Base-by-base conservation (phyloP, 2,113 vertebrate genomes). In the Chionis minor region DNA sequence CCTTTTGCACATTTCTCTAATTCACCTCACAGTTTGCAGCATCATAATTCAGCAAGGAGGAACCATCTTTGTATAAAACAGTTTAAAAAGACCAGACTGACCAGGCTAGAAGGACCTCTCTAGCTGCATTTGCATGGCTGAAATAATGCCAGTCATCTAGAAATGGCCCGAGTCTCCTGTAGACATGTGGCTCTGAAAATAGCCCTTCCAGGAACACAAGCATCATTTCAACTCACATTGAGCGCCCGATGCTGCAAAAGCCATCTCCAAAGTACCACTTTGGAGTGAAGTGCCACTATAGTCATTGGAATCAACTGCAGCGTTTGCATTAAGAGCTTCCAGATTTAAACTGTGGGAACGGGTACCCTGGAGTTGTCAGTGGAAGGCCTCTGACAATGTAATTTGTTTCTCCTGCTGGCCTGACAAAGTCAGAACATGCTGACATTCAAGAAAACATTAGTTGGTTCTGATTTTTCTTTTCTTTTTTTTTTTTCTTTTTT, bases 331-430 rank as follows among this genome's bases (percentile, higher is more conserved):
- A 80, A 82, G 86, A 42, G 42, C 73, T 96, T 92, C 92, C 94
- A 92, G 86, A 90, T 91, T 88, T 89, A 91, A 90, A 80, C 87
- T 94, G 91, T 90, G 89, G 87, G 89, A 94, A 90, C 0, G 7
- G 33, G 80, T 52, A 88, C 40, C 30, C 56, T 81, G 73, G 54
- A 94, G 78, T 10, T 88, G 95, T 82, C 54, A 94, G 78, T 77
- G 58, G 92, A 95, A 94, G 54, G 74, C 54, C 54, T 90, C 81
- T 92, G 84, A 96, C 71, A 94, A 54, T 28, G n/a, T 32, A 70
- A 88, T 89, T 86, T 95, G 81, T 94, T 91, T 96, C 62, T 95
- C 81, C 71, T 91, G 63, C 67, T 88, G 71, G 74, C 78, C 62
- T 81, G 54, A 94, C 54, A 86, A 72, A 86, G 42, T 72, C 85